Conservation (phyloP, 2,797 vertebrate genomes). For the Yasuhikotakia modesta region DNA sequence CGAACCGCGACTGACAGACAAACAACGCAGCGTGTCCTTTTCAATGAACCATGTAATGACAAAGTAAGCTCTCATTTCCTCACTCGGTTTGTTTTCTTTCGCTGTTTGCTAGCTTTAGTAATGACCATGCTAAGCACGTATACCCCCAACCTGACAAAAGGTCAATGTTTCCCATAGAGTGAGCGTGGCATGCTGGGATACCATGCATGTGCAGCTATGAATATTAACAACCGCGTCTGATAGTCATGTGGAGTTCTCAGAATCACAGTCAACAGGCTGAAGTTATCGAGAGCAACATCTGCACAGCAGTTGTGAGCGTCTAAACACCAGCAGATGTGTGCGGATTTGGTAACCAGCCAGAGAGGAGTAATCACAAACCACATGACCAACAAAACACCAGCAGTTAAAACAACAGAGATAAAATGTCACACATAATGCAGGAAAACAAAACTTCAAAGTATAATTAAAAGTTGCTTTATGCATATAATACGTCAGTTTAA, state of each 20-base stretch:
- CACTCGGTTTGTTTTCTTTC: background rate
- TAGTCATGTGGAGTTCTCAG: constrained; percentile 38
- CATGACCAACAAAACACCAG: background rate
- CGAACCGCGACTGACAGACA: background rate
- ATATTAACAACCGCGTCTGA: constrained; percentile 15
- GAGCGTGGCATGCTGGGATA: constrained; percentile 10
- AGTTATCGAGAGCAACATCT: constrained; percentile 32
- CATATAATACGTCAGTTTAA: background rate
- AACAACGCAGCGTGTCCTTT: background rate
- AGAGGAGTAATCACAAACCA: constrained; percentile 4
- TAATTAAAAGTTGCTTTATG: background rate
- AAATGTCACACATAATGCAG: background rate
- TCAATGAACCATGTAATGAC: constrained; percentile 1
- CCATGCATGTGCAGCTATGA: constrained; percentile 1
- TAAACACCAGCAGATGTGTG: constrained; percentile 23
- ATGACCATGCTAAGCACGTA: constrained; percentile 22
- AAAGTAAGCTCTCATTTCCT: constrained; percentile 12
- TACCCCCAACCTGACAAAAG: background rate
- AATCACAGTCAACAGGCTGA: constrained; percentile 25
- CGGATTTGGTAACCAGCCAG: background rate
- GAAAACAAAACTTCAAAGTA: background rate
- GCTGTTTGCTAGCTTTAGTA: background rate
- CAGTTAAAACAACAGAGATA: background rate
- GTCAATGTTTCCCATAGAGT: constrained; percentile 14
- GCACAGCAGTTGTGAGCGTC: constrained; percentile 30